Conservation (phyloP, 2,797 vertebrate genomes). For the Sphaeramia orbicularis region DNA sequence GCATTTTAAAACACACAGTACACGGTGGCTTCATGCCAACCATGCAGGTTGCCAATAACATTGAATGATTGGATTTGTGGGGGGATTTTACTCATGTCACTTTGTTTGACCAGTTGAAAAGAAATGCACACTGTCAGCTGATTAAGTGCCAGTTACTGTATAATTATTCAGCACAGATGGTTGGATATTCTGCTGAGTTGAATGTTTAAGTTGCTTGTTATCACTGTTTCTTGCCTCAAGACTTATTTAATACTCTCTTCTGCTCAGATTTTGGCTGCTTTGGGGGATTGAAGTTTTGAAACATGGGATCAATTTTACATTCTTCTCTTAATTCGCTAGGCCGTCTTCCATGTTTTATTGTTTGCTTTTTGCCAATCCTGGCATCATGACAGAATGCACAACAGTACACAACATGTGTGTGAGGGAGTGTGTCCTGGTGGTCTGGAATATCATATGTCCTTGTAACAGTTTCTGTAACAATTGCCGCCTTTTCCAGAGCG, state of each 20-base stretch:
- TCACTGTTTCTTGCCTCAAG: slow-evolving; percentile 43
- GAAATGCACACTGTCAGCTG: slow-evolving; percentile 51
- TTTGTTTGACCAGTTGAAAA: slow-evolving; percentile 58
- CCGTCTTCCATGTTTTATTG: slow-evolving; percentile 29
- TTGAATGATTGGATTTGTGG: slow-evolving; percentile 63
- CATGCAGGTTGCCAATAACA: slow-evolving; percentile 61
- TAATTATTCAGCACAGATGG: slow-evolving; percentile 64
- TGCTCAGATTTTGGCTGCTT: slow-evolving; percentile 22
- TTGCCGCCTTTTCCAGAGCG: slow-evolving; percentile 51
- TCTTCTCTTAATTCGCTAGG: slow-evolving; percentile 18
- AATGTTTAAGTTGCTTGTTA: slow-evolving; percentile 58
- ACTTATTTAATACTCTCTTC: slow-evolving; percentile 20
- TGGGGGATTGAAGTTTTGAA: slow-evolving; percentile 22
- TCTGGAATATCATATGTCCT: slow-evolving; percentile 52
- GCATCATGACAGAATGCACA: slow-evolving; percentile 25
- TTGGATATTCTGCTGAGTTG: slow-evolving; percentile 65
- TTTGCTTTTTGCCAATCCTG: slow-evolving; percentile 38
- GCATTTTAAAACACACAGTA: slow-evolving; percentile 54
- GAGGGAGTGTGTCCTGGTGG: slow-evolving; percentile 44
- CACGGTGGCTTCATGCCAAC: slow-evolving; percentile 53
- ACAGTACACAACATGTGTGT: slow-evolving; percentile 26
- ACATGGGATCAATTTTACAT: slow-evolving; percentile 38
- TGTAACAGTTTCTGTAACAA: slow-evolving; percentile 56
- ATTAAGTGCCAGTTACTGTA: slow-evolving; percentile 62
- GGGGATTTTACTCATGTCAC: slow-evolving; percentile 55